A percentile compares a stretch with the other conserved stretches of the same genome.
phyloP scores from a whole-genome alignment of 1,140 invertebrate genomes.

The Heterodera schachtii region DNA sequence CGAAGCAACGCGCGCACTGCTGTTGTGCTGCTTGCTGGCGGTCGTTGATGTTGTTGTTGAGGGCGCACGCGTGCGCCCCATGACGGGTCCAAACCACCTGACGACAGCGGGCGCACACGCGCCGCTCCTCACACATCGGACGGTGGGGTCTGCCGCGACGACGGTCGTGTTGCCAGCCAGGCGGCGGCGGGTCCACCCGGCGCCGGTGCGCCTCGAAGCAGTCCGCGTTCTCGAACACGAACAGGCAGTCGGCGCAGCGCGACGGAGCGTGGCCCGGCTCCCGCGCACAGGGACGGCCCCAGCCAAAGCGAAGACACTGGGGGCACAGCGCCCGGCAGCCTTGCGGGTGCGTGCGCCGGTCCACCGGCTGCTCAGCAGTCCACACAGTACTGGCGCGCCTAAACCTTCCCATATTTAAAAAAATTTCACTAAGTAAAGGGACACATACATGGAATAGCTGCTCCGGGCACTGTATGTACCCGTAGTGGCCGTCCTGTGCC shows the following conservation, averaged over 20 bases:
- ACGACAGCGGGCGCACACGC: background rate
- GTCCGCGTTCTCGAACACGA: background rate
- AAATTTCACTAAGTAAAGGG: background rate
- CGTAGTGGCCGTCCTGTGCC: background rate
- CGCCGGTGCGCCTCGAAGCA: constrained; percentile 6
- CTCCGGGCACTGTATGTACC: background rate
- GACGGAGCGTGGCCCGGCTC: background rate
- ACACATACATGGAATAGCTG: background rate
- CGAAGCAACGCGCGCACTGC: background rate
- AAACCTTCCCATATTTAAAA: no score
- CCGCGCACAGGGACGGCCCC: background rate
- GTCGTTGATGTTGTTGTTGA: background rate
- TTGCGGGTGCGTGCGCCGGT: background rate
- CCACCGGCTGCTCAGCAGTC: background rate
- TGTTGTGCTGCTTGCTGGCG: background rate
- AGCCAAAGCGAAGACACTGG: background rate
- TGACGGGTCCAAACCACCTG: background rate
- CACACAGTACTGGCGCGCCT: background rate
- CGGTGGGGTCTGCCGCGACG: background rate
- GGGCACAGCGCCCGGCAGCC: background rate
- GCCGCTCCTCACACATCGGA: background rate
- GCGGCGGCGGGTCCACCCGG: background rate
- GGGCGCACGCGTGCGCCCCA: background rate
- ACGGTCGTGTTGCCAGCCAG: background rate
- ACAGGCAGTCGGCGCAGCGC: background rate